A percentile compares a stretch with the other conserved stretches of the same genome.
These are phyloP conservation scores for Pelobates fuscus DNA, from an alignment of 2,113 vertebrate genomes.

Conservation along the genomic window DNA sequence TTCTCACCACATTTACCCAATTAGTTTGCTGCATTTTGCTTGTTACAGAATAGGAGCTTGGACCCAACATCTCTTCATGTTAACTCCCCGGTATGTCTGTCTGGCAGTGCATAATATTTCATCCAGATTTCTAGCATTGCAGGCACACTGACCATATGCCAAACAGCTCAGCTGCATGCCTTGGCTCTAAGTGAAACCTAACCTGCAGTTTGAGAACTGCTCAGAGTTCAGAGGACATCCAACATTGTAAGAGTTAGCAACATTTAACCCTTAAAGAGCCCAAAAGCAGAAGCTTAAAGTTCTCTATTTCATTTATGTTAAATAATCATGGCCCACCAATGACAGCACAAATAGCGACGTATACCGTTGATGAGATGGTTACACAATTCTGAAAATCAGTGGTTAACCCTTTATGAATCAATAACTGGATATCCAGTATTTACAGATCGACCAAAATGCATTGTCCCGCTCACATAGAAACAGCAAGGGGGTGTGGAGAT, in stretches of 20 bases:
- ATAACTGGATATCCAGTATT: no score
- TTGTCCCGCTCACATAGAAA: no score
- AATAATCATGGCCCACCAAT: no score
- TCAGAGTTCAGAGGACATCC: constrained; percentile 47
- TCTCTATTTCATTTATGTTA: no score
- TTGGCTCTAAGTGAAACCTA: constrained; percentile 41
- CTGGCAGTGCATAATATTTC: constrained; percentile 46
- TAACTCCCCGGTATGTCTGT: constrained; percentile 38
- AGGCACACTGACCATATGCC: constrained; percentile 31
- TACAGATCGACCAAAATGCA: no score
- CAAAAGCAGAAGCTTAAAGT: neutral
- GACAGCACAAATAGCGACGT: no score
- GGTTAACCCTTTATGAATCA: no score
- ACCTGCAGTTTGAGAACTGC: constrained; percentile 51
- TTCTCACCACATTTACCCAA: neutral
- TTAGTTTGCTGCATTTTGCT: neutral
- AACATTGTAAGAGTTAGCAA: constrained; percentile 5
- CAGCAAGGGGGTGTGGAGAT: no score
- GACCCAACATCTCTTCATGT: constrained; percentile 39
- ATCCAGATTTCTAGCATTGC: constrained; percentile 54
- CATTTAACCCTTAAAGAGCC: neutral
- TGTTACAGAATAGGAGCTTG: neutral
- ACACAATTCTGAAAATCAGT: no score
- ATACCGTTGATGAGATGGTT: no score
- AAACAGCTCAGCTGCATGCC: constrained; percentile 25